These are phyloP conservation scores for Martes martes DNA, from an alignment of 2,113 vertebrate species.

Conservation along the genomic window DNA sequence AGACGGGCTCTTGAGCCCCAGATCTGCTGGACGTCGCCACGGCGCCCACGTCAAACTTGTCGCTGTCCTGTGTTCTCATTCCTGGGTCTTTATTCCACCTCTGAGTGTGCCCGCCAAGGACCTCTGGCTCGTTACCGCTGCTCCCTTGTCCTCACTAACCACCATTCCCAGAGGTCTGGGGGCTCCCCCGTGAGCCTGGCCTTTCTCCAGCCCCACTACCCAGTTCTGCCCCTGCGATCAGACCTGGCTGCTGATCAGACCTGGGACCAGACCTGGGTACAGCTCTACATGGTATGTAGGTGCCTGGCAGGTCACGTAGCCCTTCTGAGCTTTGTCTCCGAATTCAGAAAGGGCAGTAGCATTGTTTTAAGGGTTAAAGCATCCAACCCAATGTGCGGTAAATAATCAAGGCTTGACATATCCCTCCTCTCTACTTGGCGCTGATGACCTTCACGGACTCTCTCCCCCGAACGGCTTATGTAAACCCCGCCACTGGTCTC, in stretches of 20 bases:
- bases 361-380: not conserved
- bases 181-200: not conserved
- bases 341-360: not conserved
- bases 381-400: accelerated
- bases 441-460: not conserved
- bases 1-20: not conserved
- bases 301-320: not conserved
- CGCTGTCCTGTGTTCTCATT: not conserved
- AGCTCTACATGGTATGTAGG: accelerated
- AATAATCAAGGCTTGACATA: not conserved
- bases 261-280: not conserved
- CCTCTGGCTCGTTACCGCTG: not conserved
- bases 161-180: not conserved
- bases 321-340: not conserved
- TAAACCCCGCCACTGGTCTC: not conserved
- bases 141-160: too few species aligned
- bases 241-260: too few species aligned
- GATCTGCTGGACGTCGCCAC: not conserved
- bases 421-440: not conserved
- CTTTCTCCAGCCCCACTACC: not conserved
- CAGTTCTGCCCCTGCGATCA: not conserved
- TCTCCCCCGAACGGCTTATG: accelerated
- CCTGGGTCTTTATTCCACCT: not conserved
- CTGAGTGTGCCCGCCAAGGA: not conserved
- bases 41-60: not conserved